Evolutionary conservation across 2,113 vertebrate genomes (phyloP), one percentile per base, ranked within the genome.

Genomic region (Colistium nudipinnis): DNA sequence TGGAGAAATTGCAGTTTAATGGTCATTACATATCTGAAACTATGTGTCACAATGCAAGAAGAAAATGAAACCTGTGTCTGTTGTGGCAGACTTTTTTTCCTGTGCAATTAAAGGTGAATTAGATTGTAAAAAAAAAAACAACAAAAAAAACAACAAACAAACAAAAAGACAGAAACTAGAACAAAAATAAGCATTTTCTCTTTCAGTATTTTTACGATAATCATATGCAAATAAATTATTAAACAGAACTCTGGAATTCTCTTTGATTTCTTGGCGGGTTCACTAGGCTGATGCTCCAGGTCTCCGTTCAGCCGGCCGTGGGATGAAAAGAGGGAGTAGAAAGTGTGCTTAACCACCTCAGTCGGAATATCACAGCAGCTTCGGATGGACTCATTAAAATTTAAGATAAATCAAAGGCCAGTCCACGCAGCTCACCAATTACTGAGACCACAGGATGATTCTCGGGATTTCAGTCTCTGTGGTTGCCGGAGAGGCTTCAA

Each of bases 191-290:
- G 81, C 88, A 86, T 90, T 89, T n/a, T 88, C 86, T 92, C 87
- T 88, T 90, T 92, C 86, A 84, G 85, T 91, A 92, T 92, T 92
- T 92, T 92, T 92, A 90, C 86, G 83, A 89, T 92, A 90, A 92
- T 91, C 88, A 92, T 89, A 91, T 92, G 90, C 89, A 90, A 92
- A 92, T 92, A 91, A 92, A 92, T 92, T 88, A 92, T 92, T 89
- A 89, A 91, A 89, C 44, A 30, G 84, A 78, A 79, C 64, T 92
- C 53, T 88, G 78, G 83, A 78, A 90, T 88, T 89, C 89, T 86
- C 84, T 90, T 91, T 92, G 88, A 89, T 89, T 90, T 78, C 68
- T 79, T 62, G 0, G 36, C 11, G 82, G 74, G 85, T 89, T 89
- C 83, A 85, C 69, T 35, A 56, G 76, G 79, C 77, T 76, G 70